phyloP scores from a whole-genome alignment of 2,797 vertebrate genomes.

The Enteromius paludinosus region DNA sequence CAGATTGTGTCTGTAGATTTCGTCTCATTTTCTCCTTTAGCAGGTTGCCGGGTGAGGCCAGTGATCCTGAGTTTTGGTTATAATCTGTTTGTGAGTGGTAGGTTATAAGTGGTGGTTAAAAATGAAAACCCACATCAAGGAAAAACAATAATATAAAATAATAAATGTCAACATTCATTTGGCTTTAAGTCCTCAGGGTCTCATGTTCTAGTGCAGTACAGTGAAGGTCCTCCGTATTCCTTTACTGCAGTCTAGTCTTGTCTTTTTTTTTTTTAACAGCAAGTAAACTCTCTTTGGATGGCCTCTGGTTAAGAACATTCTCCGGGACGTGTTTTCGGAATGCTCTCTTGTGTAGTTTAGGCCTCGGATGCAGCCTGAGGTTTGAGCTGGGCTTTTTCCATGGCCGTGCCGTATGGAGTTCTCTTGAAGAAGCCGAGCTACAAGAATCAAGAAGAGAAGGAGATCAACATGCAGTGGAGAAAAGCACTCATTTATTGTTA shows the following conservation, averaged over 20 bases:
- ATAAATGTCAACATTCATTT: slow-evolving; percentile 80
- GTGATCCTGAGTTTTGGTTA: slow-evolving; percentile 52
- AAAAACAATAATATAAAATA: slow-evolving; percentile 66
- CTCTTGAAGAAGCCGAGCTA: slow-evolving; percentile 95
- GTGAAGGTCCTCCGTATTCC: slow-evolving; percentile 71
- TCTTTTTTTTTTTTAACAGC: slow-evolving; percentile 29
- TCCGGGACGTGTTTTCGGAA: slow-evolving; percentile 57
- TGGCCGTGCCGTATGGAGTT: slow-evolving; percentile 88
- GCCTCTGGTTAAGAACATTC: slow-evolving; percentile 70
- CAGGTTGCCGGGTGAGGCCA: slow-evolving; percentile 40
- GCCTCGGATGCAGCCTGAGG: slow-evolving; percentile 92
- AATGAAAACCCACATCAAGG: slow-evolving; percentile 64
- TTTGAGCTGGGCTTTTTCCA: slow-evolving; percentile 95
- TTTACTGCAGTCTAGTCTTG: slow-evolving; percentile 64
- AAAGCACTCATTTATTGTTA: not conserved
- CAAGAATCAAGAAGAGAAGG: slow-evolving; percentile 27
- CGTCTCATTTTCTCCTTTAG: slow-evolving; percentile 40
- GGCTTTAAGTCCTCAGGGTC: slow-evolving; percentile 76
- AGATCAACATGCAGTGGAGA: not conserved
- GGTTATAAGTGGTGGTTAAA: slow-evolving; percentile 60
- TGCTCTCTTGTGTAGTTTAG: slow-evolving; percentile 64
- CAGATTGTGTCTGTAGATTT: slow-evolving; percentile 27
- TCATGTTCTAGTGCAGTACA: slow-evolving; percentile 78
- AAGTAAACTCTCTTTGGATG: slow-evolving; percentile 63
- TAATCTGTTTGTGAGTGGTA: slow-evolving; percentile 45